Evolutionary conservation across 2,888 invertebrate genomes (phyloP).

Genomic region (Drosophila diplacantha): DNA sequence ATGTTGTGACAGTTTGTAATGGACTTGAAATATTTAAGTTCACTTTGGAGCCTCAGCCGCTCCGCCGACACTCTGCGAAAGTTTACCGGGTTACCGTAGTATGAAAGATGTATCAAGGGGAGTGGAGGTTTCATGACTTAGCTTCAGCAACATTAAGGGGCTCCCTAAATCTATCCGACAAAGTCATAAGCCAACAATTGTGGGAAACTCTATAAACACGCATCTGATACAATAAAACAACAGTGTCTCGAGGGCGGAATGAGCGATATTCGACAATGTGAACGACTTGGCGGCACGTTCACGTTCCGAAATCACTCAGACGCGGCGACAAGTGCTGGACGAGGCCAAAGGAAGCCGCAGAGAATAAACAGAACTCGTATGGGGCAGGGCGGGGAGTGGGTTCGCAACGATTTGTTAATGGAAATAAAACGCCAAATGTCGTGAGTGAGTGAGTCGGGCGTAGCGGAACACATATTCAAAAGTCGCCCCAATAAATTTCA

Average conservation of each 20-base stretch:
- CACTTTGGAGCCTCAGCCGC: not conserved
- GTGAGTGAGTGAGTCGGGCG: constrained; percentile 20
- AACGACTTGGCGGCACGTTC: constrained; percentile 55
- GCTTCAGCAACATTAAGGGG: not conserved
- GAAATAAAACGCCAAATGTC: constrained; percentile 28
- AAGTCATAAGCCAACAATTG: not conserved
- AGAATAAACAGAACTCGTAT: constrained; percentile 13
- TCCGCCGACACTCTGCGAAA: constrained; percentile 3
- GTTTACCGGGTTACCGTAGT: constrained; percentile 2
- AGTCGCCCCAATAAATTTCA: constrained; percentile 34
- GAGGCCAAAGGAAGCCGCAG: constrained; percentile 18
- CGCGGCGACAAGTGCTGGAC: constrained; percentile 47
- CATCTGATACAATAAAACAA: not conserved
- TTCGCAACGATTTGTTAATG: constrained; percentile 34
- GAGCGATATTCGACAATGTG: constrained; percentile 42
- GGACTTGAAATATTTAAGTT: constrained; percentile 43
- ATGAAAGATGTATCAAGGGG: constrained; percentile 7
- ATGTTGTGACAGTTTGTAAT: constrained; percentile 46
- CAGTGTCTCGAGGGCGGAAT: not conserved
- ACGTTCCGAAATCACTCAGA: constrained; percentile 42
- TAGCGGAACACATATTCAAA: constrained; percentile 37
- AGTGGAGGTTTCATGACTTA: not conserved
- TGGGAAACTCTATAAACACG: constrained; percentile 2
- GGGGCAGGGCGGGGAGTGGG: constrained; percentile 22
- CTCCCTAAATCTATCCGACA: constrained; percentile 1